Evolutionary conservation across 2,113 vertebrate genomes (phyloP).

Genomic region (Ranitomeya imitator): DNA sequence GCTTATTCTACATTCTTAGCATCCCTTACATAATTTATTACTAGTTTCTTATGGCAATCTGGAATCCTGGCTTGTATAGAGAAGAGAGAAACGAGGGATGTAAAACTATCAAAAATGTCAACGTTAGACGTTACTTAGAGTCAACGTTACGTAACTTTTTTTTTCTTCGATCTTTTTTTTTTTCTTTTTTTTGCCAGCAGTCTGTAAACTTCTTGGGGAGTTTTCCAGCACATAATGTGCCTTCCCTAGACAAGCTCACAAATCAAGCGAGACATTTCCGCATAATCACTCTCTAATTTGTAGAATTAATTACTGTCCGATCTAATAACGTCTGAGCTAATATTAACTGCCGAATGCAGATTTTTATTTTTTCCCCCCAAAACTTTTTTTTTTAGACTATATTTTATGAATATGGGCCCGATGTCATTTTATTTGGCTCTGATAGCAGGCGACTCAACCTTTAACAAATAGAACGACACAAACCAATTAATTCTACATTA

Average conservation of each 20-base stretch:
- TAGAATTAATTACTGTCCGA: slow-evolving; percentile 37
- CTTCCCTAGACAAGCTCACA: slow-evolving; percentile 4
- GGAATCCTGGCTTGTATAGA: neutral
- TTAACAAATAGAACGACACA: slow-evolving; percentile 56
- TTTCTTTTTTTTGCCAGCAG: neutral
- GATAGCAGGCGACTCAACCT: slow-evolving; percentile 51
- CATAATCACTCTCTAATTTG: slow-evolving; percentile 20
- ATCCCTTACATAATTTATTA: neutral
- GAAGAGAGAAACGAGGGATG: neutral
- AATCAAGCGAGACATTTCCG: slow-evolving; percentile 24
- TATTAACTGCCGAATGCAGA: slow-evolving; percentile 20
- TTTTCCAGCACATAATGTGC: neutral
- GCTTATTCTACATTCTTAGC: neutral
- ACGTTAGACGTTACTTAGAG: too few relatives aligned
- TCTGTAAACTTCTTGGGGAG: neutral
- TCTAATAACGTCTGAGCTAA: neutral
- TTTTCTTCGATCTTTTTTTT: neutral
- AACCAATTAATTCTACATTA: slow-evolving; percentile 57
- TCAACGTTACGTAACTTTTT: neutral
- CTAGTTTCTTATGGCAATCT: neutral
- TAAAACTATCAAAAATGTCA: neutral
- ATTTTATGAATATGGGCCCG: slow-evolving; percentile 13
- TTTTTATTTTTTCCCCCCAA: neutral
- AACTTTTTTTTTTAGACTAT: neutral
- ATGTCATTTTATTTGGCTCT: slow-evolving; percentile 42